A percentile compares a stretch with the other conserved stretches of the same genome.
Evolutionary conservation across 1,140 invertebrate genomes (phyloP).

Genomic region (Tetraneura akinire): DNA sequence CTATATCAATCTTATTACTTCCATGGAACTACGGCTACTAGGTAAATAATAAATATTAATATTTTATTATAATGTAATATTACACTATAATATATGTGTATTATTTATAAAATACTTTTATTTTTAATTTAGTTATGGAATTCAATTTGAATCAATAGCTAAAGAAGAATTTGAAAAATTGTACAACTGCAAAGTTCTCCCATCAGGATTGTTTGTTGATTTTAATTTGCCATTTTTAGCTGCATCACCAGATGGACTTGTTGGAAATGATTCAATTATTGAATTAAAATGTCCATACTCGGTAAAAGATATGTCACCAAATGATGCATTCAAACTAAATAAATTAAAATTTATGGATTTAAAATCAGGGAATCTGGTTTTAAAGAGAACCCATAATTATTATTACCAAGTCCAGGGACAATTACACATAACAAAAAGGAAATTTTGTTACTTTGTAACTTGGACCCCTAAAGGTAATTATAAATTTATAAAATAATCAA

Average conservation of each 20-base stretch:
- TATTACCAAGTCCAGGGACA: slow-evolving; percentile 7
- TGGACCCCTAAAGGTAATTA: background rate
- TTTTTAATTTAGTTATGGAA: background rate
- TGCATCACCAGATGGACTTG: background rate
- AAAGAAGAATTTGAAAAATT: too few relatives aligned
- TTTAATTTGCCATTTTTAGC: background rate
- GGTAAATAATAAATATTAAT: background rate
- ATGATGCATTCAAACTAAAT: background rate
- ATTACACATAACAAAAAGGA: background rate
- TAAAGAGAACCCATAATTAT: background rate
- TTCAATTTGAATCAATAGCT: background rate
- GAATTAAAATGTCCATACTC: background rate
- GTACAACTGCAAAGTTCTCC: too few relatives aligned
- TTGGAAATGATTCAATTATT: background rate
- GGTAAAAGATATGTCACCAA: background rate
- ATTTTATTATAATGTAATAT: background rate
- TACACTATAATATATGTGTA: background rate
- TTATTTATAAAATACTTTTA: too few relatives aligned
- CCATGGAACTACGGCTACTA: background rate
- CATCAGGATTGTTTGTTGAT: background rate
- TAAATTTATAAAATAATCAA: too few relatives aligned
- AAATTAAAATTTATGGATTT: background rate
- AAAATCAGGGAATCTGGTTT: too few relatives aligned
- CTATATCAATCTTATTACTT: background rate
- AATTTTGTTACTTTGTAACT: background rate